Conservation (phyloP, 2,888 invertebrate genomes). For the Cancer borealis region DNA sequence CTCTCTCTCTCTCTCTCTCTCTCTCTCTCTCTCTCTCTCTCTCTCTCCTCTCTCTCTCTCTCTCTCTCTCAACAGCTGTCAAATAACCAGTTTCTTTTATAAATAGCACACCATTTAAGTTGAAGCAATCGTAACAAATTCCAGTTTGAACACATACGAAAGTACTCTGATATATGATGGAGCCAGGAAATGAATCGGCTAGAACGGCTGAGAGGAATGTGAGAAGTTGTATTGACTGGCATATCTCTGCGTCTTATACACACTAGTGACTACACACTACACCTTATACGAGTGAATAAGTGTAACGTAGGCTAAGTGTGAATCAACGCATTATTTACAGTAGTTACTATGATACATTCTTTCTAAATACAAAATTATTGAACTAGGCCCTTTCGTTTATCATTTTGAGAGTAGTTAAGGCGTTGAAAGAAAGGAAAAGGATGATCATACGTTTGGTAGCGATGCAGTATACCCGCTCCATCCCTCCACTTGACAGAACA, state of each 20-base stretch:
- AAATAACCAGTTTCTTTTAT: neutral
- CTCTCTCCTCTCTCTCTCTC: constrained; percentile 1
- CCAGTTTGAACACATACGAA: neutral
- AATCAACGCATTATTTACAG: neutral
- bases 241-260: neutral
- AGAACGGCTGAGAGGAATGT: neutral
- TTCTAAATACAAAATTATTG: neutral
- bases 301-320: neutral
- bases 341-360: neutral
- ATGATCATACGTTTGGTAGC: constrained; percentile 6
- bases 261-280: neutral
- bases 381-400: neutral
- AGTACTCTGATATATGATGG: neutral
- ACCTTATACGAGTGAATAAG: neutral
- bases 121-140: neutral
- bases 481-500: neutral
- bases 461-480: neutral
- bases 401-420: neutral
- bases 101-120: neutral
- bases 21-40: neutral
- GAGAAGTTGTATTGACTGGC: neutral
- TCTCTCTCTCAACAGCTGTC: neutral
- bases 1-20: no score
- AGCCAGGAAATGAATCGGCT: neutral
- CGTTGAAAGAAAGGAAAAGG: neutral